Evolutionary conservation across 1,140 invertebrate genomes (phyloP).

Genomic region (Andricus grossulariae): DNA sequence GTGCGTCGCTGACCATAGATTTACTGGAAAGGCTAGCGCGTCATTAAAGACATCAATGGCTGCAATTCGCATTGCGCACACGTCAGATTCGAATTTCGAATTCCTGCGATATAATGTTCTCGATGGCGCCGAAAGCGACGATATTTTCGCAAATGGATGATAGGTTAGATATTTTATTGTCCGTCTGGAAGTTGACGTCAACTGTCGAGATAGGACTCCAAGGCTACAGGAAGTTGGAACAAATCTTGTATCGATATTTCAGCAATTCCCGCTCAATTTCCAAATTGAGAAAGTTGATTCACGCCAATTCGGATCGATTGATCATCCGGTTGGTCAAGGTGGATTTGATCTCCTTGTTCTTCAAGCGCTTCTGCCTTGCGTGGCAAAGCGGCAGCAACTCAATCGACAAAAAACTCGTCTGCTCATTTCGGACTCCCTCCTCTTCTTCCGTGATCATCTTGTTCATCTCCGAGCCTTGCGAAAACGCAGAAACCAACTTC

Average conservation of each 20-base stretch:
- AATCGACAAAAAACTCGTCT: slow-evolving; percentile 29
- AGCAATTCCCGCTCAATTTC: background rate
- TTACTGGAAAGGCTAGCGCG: slow-evolving; percentile 19
- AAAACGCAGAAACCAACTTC: background rate
- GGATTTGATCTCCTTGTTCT: slow-evolving; percentile 24
- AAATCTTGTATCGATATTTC: background rate
- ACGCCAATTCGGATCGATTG: slow-evolving; percentile 8
- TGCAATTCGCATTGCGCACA: slow-evolving; percentile 15
- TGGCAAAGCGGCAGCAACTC: slow-evolving; percentile 14
- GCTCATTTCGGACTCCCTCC: background rate
- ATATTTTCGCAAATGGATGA: slow-evolving; percentile 3
- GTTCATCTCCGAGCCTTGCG: background rate
- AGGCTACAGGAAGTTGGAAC: background rate
- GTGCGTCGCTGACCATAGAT: slow-evolving; percentile 24
- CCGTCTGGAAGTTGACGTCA: background rate
- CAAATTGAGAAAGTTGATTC: slow-evolving; percentile 7
- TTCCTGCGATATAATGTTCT: slow-evolving; percentile 22
- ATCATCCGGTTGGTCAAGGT: slow-evolving; percentile 17
- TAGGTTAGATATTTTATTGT: background rate
- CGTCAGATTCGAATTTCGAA: slow-evolving; percentile 22
- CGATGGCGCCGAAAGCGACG: slow-evolving; percentile 20
- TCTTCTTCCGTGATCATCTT: background rate
- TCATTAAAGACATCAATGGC: slow-evolving; percentile 26
- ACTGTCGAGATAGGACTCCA: background rate
- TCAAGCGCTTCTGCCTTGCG: slow-evolving; percentile 17